Evolutionary conservation across 2,888 invertebrate species (phyloP).

Genomic region (Hirtodrosophila cameraria): DNA sequence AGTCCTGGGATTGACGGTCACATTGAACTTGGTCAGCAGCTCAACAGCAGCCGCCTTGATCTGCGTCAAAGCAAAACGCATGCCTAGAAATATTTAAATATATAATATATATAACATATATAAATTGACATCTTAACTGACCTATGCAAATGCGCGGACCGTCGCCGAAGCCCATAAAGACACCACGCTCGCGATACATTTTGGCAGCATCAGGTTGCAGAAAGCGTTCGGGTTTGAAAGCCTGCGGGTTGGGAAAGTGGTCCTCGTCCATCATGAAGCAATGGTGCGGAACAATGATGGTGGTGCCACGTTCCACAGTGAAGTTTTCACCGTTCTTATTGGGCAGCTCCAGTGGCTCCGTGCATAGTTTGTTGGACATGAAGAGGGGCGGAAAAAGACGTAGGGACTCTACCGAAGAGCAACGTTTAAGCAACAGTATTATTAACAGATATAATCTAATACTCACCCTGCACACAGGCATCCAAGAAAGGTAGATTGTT

Average conservation of each 20-base stretch:
- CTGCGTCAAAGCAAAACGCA: conserved; percentile 82
- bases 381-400: conserved; percentile 75
- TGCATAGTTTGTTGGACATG: conserved; percentile 73
- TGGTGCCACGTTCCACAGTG: conserved; percentile 60
- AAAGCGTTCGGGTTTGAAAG: conserved; percentile 81
- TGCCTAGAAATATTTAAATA: conserved; percentile 67
- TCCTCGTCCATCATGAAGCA: conserved; percentile 75
- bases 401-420: conserved; percentile 63
- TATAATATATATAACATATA: too few species aligned
- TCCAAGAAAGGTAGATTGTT: conserved; percentile 80
- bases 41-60: conserved; percentile 81
- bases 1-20: conserved; percentile 79
- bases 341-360: conserved; percentile 64
- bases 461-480: conserved; percentile 81
- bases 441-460: too few species aligned
- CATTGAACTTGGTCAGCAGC: conserved; percentile 79
- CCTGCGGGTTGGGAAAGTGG: conserved; percentile 66
- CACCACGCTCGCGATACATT: conserved; percentile 75
- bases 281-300: conserved; percentile 70
- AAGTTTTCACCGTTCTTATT: conserved; percentile 71
- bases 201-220: conserved; percentile 75
- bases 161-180: conserved; percentile 80
- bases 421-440: not conserved
- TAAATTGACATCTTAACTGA: conserved; percentile 11
- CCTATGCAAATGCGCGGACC: conserved; percentile 82